Base-by-base conservation (phyloP, 2,797 vertebrate genomes). In the Uromys caudimaculatus region DNA sequence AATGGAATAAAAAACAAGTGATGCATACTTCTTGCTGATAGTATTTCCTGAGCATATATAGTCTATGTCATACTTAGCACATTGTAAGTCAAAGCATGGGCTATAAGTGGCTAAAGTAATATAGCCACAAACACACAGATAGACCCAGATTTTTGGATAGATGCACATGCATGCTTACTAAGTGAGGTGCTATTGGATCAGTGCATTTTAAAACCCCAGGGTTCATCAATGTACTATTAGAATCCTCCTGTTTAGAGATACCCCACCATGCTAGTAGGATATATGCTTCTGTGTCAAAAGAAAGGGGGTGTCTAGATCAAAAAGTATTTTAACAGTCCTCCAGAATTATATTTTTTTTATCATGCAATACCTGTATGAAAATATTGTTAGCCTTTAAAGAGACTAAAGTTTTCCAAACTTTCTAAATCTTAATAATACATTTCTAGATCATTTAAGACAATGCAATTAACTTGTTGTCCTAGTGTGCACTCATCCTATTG, bases 191-290 rank as follows among this genome's bases (percentile, higher is more conserved):
- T 9, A 2, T 67, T 83, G n/a, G 7, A 14, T 47, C 58, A 50
- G 32, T 56, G 17, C 6, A 85, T 58, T 71, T 60, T 41, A 38
- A 14, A 35, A 62, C 5, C 4, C 35, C 17, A 38, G 11, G 19
- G 12, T 6, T 78, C 35, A 77, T n/a, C 38, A 71, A 32, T 56
- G 77, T 52, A 77, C 11, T 82, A 21, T 27, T 41, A 52, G 75
- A 24, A 89, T 32, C 2, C 1, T 78, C 77, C 67, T n/a, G 21
- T 73, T 75, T 62, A 47, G 58, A 64, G 41, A 64, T 32, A 84
- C 4, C 4, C 21, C 29, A 9, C 8, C 17, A 38, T 6, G 0
- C 21, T 3, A 3, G 29, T 86, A 7, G 12, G 1, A 35, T 16
- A 50, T 41, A 19, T 79, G 2, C 0, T 64, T 88, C 41, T 41